Conservation (phyloP, 1,140 invertebrate genomes). For the Nebria ingens region DNA sequence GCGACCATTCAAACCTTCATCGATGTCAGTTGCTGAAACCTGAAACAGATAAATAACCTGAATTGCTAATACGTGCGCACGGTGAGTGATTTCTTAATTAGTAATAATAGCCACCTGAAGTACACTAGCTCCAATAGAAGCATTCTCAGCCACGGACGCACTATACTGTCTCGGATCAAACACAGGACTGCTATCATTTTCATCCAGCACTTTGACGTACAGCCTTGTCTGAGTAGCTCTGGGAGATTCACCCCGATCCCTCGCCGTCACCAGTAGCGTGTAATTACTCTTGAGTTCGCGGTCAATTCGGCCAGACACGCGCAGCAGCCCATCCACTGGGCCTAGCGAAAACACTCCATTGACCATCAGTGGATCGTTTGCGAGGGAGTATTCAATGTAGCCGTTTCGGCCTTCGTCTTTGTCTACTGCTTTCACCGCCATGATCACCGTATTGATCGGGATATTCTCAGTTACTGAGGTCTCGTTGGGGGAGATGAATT, state of each 20-base stretch:
- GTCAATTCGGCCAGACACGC: conserved; percentile 72
- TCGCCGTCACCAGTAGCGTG: conserved; percentile 67
- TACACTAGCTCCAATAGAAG: conserved; percentile 83
- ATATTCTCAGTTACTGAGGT: conserved; percentile 77
- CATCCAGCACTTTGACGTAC: conserved; percentile 69
- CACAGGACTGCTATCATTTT: conserved; percentile 88
- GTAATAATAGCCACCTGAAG: conserved; percentile 52
- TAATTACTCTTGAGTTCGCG: conserved; percentile 76
- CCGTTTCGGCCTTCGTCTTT: conserved; percentile 88
- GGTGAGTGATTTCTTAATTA: not conserved
- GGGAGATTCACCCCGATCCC: conserved; percentile 79
- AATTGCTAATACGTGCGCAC: not conserved
- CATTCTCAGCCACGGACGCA: conserved; percentile 81
- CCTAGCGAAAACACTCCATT: conserved; percentile 70
- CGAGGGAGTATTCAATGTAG: conserved; percentile 79
- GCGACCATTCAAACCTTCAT: conserved; percentile 79
- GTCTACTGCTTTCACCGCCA: conserved; percentile 84
- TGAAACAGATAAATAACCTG: conserved; percentile 28
- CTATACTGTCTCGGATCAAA: conserved; percentile 84
- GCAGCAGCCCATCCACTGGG: conserved; percentile 72
- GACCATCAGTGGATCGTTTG: conserved; percentile 40
- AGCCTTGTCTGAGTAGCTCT: conserved; percentile 59
- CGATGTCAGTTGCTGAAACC: conserved; percentile 85
- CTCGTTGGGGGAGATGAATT: conserved; percentile 74
- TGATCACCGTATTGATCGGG: conserved; percentile 78